Evolutionary conservation across 2,888 invertebrate genomes (phyloP).

Genomic region (Mimumesa dahlbomi): DNA sequence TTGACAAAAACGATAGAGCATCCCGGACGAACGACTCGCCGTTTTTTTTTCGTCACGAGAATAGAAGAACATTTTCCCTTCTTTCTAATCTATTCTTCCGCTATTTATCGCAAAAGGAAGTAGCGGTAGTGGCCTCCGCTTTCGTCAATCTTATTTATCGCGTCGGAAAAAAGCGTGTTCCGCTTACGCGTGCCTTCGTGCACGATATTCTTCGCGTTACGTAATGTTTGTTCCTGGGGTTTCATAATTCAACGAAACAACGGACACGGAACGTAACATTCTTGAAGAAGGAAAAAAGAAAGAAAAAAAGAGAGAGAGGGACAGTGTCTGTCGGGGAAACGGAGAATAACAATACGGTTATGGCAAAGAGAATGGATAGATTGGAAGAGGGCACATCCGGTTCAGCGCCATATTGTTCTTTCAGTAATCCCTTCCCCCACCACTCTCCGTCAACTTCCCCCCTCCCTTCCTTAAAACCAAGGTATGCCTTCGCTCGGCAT

Average conservation of each 20-base stretch:
- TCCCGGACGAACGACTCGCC: conserved; percentile 7
- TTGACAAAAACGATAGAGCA: conserved; percentile 40
- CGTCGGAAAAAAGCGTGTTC: conserved; percentile 23
- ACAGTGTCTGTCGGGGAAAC: conserved; percentile 20
- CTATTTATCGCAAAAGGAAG: not conserved
- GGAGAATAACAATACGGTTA: conserved; percentile 44
- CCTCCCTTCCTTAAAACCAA: conserved; percentile 39
- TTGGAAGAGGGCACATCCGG: conserved; percentile 60
- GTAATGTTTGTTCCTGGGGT: conserved; percentile 33
- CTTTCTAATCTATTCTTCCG: conserved; percentile 1
- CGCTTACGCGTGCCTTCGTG: conserved; percentile 8
- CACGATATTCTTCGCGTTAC: conserved; percentile 31
- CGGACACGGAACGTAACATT: not conserved
- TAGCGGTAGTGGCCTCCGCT: conserved; percentile 31
- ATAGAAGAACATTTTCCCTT: conserved; percentile 9
- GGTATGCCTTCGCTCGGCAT: conserved; percentile 65
- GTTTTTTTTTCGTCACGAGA: conserved; percentile 5
- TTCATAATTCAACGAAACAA: conserved; percentile 35
- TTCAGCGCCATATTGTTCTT: conserved; percentile 64
- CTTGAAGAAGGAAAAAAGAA: not conserved
- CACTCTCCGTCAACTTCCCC: conserved; percentile 15
- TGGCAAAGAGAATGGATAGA: conserved; percentile 55
- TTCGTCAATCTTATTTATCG: conserved; percentile 21
- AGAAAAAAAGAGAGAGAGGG: conserved; percentile 10
- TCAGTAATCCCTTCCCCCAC: conserved; percentile 52